Percentiles rank a stretch among this genome's conserved stretches.
Conservation (phyloP, 2,888 invertebrate species). For the Sylvicola cinctus region DNA sequence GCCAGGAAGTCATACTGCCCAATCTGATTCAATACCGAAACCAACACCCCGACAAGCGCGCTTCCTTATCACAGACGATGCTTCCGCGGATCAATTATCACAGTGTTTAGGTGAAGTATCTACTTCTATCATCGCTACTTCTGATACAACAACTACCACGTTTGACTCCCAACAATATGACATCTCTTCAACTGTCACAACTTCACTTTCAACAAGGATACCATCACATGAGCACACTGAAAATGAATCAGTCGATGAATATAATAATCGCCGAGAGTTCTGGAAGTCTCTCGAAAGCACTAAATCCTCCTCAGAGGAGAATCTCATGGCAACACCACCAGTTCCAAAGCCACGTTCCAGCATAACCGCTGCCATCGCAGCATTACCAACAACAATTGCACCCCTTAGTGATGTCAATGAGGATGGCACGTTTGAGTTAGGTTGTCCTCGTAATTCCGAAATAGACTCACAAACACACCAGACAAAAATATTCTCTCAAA, state of each 20-base stretch:
- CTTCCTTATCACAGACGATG: conserved; percentile 15
- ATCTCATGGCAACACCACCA: conserved; percentile 10
- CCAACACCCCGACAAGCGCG: conserved; percentile 27
- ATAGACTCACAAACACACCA: no score
- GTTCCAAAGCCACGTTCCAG: conserved; percentile 20
- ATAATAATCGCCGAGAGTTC: conserved; percentile 9
- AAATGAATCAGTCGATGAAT: conserved; percentile 7
- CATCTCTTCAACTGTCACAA: no score
- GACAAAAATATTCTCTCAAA: no score
- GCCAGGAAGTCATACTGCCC: conserved; percentile 19
- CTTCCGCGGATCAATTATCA: not conserved
- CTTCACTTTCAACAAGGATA: no score
- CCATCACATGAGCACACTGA: no score
- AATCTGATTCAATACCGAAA: conserved; percentile 23
- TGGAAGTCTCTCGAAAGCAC: conserved; percentile 9
- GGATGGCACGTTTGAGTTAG: no score
- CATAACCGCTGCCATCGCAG: not conserved
- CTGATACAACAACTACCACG: no score
- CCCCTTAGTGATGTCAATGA: no score
- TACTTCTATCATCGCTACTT: not conserved
- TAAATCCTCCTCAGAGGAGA: conserved; percentile 2
- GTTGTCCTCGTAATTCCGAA: no score
- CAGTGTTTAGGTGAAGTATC: not conserved
- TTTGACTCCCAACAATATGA: no score
- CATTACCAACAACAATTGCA: no score